Percentiles rank a stretch among this genome's conserved stretches.
Conservation (phyloP, 2,797 vertebrate species). For the Furcifer pardalis region DNA sequence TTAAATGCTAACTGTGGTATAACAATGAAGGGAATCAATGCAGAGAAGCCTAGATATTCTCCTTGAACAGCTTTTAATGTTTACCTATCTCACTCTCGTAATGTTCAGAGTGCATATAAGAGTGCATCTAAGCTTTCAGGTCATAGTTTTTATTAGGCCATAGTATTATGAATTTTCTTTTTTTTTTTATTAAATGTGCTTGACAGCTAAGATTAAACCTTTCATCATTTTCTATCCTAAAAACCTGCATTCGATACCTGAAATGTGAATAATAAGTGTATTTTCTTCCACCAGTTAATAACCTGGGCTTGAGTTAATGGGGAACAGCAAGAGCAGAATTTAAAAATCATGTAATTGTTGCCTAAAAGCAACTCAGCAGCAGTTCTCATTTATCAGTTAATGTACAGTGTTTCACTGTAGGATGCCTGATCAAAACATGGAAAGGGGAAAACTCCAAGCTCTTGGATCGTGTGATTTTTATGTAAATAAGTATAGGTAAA, state of each 20-base stretch:
- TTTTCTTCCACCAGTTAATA: slow-evolving; percentile 38
- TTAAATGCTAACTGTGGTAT: slow-evolving; percentile 5
- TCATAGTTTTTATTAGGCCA: not conserved
- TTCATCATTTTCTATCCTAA: slow-evolving; percentile 28
- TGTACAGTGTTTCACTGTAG: slow-evolving; percentile 42
- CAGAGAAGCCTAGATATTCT: not conserved
- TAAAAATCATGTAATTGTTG: slow-evolving; percentile 52
- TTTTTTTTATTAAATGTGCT: not conserved
- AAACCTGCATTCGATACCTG: not conserved
- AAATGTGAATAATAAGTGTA: not conserved
- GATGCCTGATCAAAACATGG: slow-evolving; percentile 54
- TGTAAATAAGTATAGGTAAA: slow-evolving; percentile 10
- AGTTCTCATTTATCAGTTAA: slow-evolving; percentile 46
- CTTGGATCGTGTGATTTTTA: slow-evolving; percentile 21
- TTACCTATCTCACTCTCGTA: not conserved
- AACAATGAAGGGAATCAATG: not conserved
- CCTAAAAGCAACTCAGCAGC: slow-evolving; percentile 43
- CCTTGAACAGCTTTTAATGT: not conserved
- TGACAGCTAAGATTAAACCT: not conserved
- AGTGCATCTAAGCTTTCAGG: slow-evolving; percentile 1
- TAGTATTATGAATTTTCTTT: not conserved
- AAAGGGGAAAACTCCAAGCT: slow-evolving; percentile 27
- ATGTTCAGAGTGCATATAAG: not conserved
- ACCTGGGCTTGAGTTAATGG: slow-evolving; percentile 24
- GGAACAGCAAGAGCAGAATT: slow-evolving; percentile 34